These are phyloP conservation scores for Drosophila tanythrix DNA, from an alignment of 2,888 invertebrate species.

Conservation along the genomic window DNA sequence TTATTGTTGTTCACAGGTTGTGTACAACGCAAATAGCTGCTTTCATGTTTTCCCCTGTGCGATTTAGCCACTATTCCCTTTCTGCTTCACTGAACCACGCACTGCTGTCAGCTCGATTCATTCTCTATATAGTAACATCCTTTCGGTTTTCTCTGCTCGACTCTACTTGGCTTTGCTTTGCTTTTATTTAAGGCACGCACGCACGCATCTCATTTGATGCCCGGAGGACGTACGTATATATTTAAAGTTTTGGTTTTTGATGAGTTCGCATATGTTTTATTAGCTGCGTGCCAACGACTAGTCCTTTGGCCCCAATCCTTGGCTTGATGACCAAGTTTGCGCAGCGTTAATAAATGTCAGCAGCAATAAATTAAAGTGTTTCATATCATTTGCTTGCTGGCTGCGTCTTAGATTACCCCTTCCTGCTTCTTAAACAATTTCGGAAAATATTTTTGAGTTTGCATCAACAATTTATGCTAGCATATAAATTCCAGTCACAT, in stretches of 20 bases:
- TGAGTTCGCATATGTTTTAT: slow-evolving; percentile 78
- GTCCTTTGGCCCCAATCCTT: slow-evolving; percentile 27
- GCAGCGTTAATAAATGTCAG: slow-evolving; percentile 52
- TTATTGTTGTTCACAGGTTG: slow-evolving; percentile 25
- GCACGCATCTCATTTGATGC: slow-evolving; percentile 58
- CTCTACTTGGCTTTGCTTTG: neutral
- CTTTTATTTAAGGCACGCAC: slow-evolving; percentile 51
- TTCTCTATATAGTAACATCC: slow-evolving; percentile 20
- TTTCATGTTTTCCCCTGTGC: slow-evolving; percentile 13
- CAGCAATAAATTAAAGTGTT: slow-evolving; percentile 59
- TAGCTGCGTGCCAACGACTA: slow-evolving; percentile 64
- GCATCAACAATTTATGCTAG: slow-evolving; percentile 22
- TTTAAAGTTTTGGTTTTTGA: slow-evolving; percentile 76
- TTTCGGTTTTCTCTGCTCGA: neutral
- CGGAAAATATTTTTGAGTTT: slow-evolving; percentile 54
- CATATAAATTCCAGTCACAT: slow-evolving; percentile 73
- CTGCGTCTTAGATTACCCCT: slow-evolving; percentile 28
- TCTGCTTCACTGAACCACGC: slow-evolving; percentile 55
- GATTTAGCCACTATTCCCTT: slow-evolving; percentile 22
- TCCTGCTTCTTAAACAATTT: slow-evolving; percentile 11
- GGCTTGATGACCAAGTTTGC: slow-evolving; percentile 30
- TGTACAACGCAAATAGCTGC: slow-evolving; percentile 19
- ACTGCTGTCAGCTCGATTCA: slow-evolving; percentile 51
- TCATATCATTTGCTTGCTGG: slow-evolving; percentile 44
- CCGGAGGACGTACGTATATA: slow-evolving; percentile 67